These are phyloP conservation scores for Amazona ochrocephala DNA, from an alignment of 2,797 vertebrate genomes.

Conservation along the genomic window DNA sequence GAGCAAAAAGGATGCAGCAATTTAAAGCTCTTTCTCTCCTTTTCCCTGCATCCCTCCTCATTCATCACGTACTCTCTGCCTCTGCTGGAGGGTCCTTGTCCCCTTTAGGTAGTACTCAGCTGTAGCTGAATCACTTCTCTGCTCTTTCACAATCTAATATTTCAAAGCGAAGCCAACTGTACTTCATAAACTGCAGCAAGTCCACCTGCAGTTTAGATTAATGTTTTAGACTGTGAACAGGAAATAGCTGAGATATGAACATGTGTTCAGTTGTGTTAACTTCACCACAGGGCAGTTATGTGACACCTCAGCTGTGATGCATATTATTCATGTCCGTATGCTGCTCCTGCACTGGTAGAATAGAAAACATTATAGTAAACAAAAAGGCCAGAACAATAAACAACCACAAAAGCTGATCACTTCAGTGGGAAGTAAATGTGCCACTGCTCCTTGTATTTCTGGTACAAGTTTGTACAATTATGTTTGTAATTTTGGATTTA, in stretches of 20 bases:
- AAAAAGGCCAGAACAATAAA: not conserved
- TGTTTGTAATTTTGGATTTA: not conserved
- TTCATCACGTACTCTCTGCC: rapidly evolving
- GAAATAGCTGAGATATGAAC: not conserved
- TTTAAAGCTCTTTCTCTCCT: not conserved
- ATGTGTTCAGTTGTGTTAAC: not conserved
- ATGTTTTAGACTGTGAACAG: not conserved
- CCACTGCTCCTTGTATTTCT: not conserved
- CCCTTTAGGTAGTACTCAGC: not conserved
- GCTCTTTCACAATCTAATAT: not conserved
- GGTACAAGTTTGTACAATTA: not conserved
- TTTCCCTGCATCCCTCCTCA: not conserved
- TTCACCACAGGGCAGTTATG: not conserved
- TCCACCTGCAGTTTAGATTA: not conserved
- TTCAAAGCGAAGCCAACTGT: not conserved
- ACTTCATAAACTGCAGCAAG: not conserved
- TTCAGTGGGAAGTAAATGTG: not conserved
- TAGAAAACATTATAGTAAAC: not conserved
- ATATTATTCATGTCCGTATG: not conserved
- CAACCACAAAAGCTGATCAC: not conserved
- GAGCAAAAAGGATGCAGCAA: not conserved
- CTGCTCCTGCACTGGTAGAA: not conserved
- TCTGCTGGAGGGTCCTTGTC: not conserved
- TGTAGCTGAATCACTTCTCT: not conserved
- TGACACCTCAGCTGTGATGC: not conserved